These are phyloP conservation scores for Papilio xuthus DNA, from an alignment of 1,140 invertebrate species.

Conservation along the genomic window DNA sequence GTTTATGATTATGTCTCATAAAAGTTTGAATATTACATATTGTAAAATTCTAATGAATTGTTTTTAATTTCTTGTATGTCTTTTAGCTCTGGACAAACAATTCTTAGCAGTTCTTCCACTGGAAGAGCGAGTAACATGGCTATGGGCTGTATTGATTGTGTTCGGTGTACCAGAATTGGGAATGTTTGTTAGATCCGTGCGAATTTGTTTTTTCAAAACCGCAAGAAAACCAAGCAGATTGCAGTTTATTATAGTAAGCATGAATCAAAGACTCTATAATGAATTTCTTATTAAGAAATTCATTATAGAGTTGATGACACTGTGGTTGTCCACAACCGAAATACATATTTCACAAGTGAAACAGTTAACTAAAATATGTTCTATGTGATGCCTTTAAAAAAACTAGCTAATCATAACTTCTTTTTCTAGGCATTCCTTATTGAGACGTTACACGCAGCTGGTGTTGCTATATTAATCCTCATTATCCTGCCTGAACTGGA, in stretches of 20 bases:
- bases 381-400: not conserved
- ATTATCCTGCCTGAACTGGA: conserved; percentile 94
- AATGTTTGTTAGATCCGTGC: conserved; percentile 88
- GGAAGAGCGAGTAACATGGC: conserved; percentile 93
- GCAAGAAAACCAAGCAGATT: conserved; percentile 83
- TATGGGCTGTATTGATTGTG: conserved; percentile 93
- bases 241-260: conserved; percentile 83
- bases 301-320: too few relatives aligned
- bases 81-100: conserved; percentile 89
- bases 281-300: not conserved
- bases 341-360: too few relatives aligned
- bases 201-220: conserved; percentile 95
- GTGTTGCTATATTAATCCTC: conserved; percentile 91
- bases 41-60: not conserved
- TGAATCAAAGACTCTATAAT: conserved; percentile 8
- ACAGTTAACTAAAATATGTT: not conserved
- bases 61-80: conserved; percentile 21
- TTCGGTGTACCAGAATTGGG: conserved; percentile 93
- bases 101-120: conserved; percentile 88
- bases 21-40: too few relatives aligned
- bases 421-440: conserved; percentile 85
- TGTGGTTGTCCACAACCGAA: too few relatives aligned
- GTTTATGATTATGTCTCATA: too few relatives aligned
- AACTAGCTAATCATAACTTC: not conserved
- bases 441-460: conserved; percentile 93